Evolutionary conservation across 2,888 invertebrate genomes (phyloP).

Genomic region (Cantharis rufa): DNA sequence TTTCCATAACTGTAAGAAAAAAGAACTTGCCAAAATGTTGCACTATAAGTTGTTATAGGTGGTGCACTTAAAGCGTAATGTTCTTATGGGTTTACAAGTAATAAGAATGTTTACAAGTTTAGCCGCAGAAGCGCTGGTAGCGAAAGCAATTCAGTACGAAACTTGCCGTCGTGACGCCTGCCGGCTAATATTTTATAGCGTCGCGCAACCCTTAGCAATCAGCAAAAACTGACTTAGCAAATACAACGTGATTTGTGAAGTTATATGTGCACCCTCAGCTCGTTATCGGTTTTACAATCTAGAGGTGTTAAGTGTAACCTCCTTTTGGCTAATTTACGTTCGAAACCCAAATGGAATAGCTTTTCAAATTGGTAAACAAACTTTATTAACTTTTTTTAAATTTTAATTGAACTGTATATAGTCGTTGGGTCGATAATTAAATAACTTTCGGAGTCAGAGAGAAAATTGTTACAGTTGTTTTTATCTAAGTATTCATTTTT

Average conservation of each 20-base stretch:
- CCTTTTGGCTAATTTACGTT: background rate
- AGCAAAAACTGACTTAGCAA: constrained; percentile 25
- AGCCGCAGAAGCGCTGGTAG: constrained; percentile 29
- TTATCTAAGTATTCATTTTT: background rate
- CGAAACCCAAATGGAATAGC: background rate
- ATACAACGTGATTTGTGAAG: constrained; percentile 14
- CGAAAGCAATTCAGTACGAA: constrained; percentile 22
- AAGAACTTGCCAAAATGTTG: background rate
- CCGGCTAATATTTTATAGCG: constrained; percentile 23
- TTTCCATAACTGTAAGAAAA: background rate
- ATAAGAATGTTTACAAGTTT: constrained; percentile 26
- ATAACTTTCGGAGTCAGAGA: background rate
- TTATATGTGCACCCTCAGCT: constrained; percentile 16
- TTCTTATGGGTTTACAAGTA: constrained; percentile 26
- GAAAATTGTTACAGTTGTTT: background rate
- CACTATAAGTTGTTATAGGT: constrained; percentile 4
- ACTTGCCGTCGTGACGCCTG: constrained; percentile 28
- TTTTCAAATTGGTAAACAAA: constrained; percentile 2
- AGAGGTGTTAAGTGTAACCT: constrained; percentile 17
- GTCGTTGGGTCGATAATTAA: background rate
- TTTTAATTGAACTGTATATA: background rate
- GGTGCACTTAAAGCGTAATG: constrained; percentile 18
- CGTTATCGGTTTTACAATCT: constrained; percentile 16
- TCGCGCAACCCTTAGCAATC: constrained; percentile 24
- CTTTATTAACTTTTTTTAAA: background rate